Base-by-base conservation (phyloP, 2,888 invertebrate genomes). In the Masnerella sp. region DNA sequence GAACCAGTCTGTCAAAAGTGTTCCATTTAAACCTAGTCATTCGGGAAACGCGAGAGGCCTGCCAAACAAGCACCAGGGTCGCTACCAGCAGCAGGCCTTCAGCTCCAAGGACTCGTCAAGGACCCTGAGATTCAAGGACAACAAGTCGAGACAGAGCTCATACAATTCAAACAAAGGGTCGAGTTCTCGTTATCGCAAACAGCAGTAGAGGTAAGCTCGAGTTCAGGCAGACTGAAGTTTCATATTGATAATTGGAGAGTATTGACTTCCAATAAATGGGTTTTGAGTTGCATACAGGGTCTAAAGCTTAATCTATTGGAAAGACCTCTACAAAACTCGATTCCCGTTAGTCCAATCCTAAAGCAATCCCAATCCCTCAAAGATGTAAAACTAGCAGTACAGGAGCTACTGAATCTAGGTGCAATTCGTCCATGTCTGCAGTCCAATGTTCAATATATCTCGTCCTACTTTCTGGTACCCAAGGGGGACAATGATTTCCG, bases 401-500 rank as follows among this genome's bases (percentile, higher is more conserved):
- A 36, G 2, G 36, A 36, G 12, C 14, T 36, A 4, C 15, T 36
- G 4, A 8, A 4, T 14, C 4, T 36, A 8, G 36, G 36, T 5
- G 36, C 36, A 36, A 28, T 43, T 14, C 22, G 25, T 7, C 22
- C 9, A n/a, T 47, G 30, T 15, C 3, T 17, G 15, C 17, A 15
- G 7, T 9, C 12, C 2, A 0, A 8, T 1, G 30, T n/a, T 0
- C 30, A 47, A n/a, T 47, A 30, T 9, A 30, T 47, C 8, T 47
- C 28, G 2, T 36, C 43, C 9, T 70, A 62, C 69, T 75, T 75
- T 38, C 15, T 75, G 14, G 30, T 64, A 1, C 45, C 42, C 1
- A 75, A 75, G 14, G 9, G 49, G n/a, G 54, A 73, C 38, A 67
- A 65, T 5, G 42, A 36, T 11, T 58, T 2, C n/a, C 9, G 72